Evolutionary conservation across 2,888 invertebrate genomes (phyloP), one percentile per base, ranked within the genome.

Genomic region (Ophraella communa): DNA sequence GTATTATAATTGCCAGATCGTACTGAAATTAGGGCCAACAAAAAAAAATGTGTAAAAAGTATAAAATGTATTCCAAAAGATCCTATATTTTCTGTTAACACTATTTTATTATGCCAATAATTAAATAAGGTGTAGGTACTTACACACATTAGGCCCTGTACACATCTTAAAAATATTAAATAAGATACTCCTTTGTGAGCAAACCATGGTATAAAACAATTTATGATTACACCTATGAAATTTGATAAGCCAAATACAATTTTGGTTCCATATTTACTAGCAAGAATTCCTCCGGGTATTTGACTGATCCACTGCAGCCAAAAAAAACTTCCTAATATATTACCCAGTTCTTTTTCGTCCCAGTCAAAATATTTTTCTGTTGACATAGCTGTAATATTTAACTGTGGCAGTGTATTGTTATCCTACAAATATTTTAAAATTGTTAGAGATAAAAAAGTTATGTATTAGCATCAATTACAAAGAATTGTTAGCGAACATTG

Each of bases 291-390:
- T 24, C 91, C 92, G 0, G 91, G 91, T 30, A 92, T 81, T 80
- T 92, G 91, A 0, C 88, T 86, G 0, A 87, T 51, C 86, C 91
- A 89, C 75, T 92, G 91, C 1, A 90, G 80, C 88, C 89, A 91
- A 78, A 89, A 92, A 76, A 90, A 92, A 0, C 89, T 87, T 0
- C 90, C 89, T 58, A 91, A 44, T 7, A 70, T 59, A 21, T 87
- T 73, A 7, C 88, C 88, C 77, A 89, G 90, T 62, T 88, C 83
- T 71, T 87, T 85, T 73, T 88, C 88, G 74, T 87, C 86, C 91
- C 91, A 91, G 18, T 83, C 77, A 72, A 88, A 81, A 47, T 71
- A 71, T 18, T n/a, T 5, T 8, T 20, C 23, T 17, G 69, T 35
- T 27, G 58, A 62, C n/a, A 11, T n/a, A n/a, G 10, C n/a, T 21